Evolutionary conservation across 2,888 invertebrate genomes (phyloP).

Genomic region (Ophion ventricosus): DNA sequence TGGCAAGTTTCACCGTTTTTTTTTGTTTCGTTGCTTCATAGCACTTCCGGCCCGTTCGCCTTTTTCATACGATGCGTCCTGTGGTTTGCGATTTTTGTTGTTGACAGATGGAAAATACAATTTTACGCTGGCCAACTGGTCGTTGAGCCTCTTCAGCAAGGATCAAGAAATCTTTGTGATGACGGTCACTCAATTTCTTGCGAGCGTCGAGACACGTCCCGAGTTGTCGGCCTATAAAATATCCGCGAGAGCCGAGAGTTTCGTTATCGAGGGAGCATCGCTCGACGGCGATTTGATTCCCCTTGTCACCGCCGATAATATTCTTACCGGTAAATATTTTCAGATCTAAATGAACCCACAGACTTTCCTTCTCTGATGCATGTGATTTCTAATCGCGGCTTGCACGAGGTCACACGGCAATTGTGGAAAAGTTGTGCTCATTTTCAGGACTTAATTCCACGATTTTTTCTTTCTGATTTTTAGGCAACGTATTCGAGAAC

Average conservation of each 20-base stretch:
- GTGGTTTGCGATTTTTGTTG: slow-evolving; percentile 71
- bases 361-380: not conserved
- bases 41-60: not conserved
- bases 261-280: slow-evolving; percentile 89
- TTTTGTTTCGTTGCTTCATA: not conserved
- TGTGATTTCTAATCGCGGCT: too few species aligned
- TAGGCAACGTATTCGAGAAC: slow-evolving; percentile 87
- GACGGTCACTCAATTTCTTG: slow-evolving; percentile 89
- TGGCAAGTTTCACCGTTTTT: slow-evolving; percentile 80
- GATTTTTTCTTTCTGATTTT: slow-evolving; percentile 7
- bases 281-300: slow-evolving; percentile 89
- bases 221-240: slow-evolving; percentile 88
- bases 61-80: not conserved
- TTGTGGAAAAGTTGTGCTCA: too few species aligned
- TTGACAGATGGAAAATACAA: slow-evolving; percentile 92
- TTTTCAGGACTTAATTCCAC: too few species aligned
- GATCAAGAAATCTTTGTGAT: slow-evolving; percentile 89
- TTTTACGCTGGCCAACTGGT: slow-evolving; percentile 90
- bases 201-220: slow-evolving; percentile 88
- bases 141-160: slow-evolving; percentile 88
- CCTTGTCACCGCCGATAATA: slow-evolving; percentile 87
- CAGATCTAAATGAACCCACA: not conserved
- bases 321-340: slow-evolving; percentile 79
- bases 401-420: too few species aligned
- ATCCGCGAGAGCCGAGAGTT: slow-evolving; percentile 89